These are phyloP conservation scores for Coptodon rendalli DNA, from an alignment of 2,113 vertebrate genomes.

Conservation along the genomic window DNA sequence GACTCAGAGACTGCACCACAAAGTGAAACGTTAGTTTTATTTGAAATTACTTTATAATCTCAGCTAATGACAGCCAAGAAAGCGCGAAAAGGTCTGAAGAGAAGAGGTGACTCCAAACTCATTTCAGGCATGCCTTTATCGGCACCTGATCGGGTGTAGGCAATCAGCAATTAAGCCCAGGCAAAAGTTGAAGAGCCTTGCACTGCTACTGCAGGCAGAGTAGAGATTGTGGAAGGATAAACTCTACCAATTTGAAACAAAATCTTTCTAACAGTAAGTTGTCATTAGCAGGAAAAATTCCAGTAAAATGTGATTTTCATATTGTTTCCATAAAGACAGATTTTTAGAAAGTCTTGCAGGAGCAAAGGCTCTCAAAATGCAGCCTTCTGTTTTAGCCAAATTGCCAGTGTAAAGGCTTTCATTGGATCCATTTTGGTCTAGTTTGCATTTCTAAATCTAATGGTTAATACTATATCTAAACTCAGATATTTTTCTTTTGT, in stretches of 20 bases:
- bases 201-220: not conserved
- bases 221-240: not conserved
- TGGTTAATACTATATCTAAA: not conserved
- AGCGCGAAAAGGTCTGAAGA: rapidly evolving
- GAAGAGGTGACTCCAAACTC: not conserved
- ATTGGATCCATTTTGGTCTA: not conserved
- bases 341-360: not conserved
- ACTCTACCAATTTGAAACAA: not conserved
- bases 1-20: not conserved
- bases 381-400: not conserved
- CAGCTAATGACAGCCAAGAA: not conserved
- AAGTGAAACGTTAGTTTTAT: not conserved
- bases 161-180: not conserved
- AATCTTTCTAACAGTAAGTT: not conserved
- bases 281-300: not conserved
- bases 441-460: not conserved
- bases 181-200: not conserved
- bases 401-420: not conserved
- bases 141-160: not conserved
- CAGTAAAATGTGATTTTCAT: not conserved
- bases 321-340: not conserved
- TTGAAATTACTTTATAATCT: not conserved
- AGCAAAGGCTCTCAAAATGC: not conserved
- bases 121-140: not conserved
- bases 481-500: not conserved